Percentiles rank a stretch among this genome's conserved stretches.
Evolutionary conservation across 2,113 vertebrate species (phyloP).

Genomic region (Nannospalax galili): DNA sequence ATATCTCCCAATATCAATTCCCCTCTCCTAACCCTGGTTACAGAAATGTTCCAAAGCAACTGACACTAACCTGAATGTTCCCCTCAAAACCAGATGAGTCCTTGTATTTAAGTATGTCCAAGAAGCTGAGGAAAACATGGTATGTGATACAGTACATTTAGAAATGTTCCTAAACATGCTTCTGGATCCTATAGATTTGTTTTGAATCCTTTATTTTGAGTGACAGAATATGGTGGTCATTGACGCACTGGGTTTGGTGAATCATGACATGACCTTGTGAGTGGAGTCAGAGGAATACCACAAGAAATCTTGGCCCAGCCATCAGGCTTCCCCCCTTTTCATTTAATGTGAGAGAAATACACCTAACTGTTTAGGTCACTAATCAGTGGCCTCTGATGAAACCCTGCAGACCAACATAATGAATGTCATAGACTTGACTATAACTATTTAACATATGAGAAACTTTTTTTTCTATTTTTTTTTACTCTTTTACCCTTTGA

Average conservation of each 20-base stretch:
- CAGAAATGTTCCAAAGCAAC: neutral
- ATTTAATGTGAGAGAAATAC: accelerated
- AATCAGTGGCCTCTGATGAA: neutral
- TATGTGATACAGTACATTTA: neutral
- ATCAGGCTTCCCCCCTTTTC: neutral
- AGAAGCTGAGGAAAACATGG: neutral
- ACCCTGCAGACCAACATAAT: accelerated
- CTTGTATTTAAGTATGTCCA: neutral
- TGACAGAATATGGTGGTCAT: neutral
- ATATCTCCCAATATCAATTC: neutral
- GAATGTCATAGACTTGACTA: no score
- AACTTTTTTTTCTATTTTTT: neutral
- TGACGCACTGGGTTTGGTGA: neutral
- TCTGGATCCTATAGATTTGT: neutral
- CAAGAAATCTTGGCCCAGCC: neutral
- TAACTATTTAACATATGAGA: no score
- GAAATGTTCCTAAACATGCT: neutral
- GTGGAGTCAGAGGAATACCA: accelerated
- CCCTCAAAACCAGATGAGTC: neutral
- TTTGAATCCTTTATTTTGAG: neutral
- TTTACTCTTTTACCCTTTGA: neutral
- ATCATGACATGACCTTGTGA: no score
- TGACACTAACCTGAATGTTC: neutral
- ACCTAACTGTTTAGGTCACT: neutral
- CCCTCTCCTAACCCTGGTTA: neutral